A percentile compares a stretch with the other conserved stretches of the same genome.
These are phyloP conservation scores for Neolamprologus modestus DNA, from an alignment of 2,113 vertebrate genomes.

Conservation along the genomic window DNA sequence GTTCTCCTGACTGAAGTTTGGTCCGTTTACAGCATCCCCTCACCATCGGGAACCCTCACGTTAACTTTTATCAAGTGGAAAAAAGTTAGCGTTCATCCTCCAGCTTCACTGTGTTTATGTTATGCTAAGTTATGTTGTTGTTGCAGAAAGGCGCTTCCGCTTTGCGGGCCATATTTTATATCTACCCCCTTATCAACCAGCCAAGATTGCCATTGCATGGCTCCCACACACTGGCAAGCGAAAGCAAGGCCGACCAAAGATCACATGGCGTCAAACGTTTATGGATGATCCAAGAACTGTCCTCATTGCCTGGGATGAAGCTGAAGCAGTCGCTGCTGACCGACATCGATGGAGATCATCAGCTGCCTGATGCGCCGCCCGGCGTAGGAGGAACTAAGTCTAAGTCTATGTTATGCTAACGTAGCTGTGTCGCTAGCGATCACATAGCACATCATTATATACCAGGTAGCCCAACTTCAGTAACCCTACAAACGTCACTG, in stretches of 20 bases:
- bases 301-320: neutral
- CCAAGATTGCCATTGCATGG: neutral
- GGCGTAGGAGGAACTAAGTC: neutral
- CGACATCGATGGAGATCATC: neutral
- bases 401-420: neutral
- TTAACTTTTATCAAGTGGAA: neutral
- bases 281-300: neutral
- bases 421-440: too few relatives aligned
- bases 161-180: neutral
- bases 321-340: neutral
- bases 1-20: too few relatives aligned
- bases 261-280: neutral
- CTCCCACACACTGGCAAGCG: neutral
- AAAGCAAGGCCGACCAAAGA: neutral
- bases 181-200: neutral
- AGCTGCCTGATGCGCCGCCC: neutral
- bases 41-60: accelerated
- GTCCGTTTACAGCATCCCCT: too few relatives aligned
- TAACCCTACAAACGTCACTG: too few relatives aligned
- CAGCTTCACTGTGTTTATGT: neutral
- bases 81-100: neutral
- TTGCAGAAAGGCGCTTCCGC: neutral
- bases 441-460: too few relatives aligned
- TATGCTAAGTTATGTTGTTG: neutral
- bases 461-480: too few relatives aligned